Conservation (phyloP, 2,797 vertebrate species). For the Manis javanica region DNA sequence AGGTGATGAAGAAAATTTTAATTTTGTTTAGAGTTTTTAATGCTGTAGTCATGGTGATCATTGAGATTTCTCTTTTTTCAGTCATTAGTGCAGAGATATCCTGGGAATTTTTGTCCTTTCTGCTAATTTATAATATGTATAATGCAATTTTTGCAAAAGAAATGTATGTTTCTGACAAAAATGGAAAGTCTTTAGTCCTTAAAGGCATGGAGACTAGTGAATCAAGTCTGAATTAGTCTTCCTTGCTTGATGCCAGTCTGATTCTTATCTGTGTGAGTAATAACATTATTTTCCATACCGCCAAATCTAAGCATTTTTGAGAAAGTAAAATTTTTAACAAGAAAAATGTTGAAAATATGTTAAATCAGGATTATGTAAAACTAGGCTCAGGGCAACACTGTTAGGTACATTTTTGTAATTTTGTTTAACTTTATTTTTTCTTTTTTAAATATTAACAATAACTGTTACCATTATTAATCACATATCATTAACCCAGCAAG, state of each 20-base stretch:
- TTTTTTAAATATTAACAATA: background rate
- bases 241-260: background rate
- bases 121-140: background rate
- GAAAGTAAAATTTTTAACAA: background rate
- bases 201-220: background rate
- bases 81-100: background rate
- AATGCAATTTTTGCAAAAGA: background rate
- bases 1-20: background rate
- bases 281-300: constrained; percentile 11
- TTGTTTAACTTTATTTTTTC: background rate
- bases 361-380: background rate
- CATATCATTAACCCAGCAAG: background rate
- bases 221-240: constrained; percentile 15
- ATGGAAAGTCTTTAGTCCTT: background rate
- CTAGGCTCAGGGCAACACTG: background rate
- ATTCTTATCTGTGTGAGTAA: constrained; percentile 17
- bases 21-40: background rate
- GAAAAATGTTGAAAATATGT: constrained; percentile 3
- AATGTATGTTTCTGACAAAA: background rate
- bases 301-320: background rate
- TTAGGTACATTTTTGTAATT: background rate
- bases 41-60: background rate
- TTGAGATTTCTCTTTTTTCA: background rate
- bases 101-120: background rate
- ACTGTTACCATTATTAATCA: background rate